Evolutionary conservation across 2,888 invertebrate species (phyloP).

Genomic region (Ichneumoninae sp.): DNA sequence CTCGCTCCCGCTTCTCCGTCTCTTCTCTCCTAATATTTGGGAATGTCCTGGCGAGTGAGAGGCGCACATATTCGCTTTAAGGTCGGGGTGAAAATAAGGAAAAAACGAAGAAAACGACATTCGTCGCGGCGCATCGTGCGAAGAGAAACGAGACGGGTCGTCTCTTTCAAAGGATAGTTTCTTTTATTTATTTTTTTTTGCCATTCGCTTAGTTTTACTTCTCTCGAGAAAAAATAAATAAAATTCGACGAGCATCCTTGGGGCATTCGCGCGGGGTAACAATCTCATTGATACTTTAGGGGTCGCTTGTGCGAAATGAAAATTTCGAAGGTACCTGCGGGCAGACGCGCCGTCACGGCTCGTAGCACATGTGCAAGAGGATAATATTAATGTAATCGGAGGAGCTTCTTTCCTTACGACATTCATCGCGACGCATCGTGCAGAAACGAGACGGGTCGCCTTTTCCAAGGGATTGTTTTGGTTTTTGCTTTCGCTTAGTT

Average conservation of each 20-base stretch:
- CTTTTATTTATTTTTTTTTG: not conserved
- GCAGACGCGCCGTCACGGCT: not conserved
- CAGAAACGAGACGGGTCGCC: slow-evolving; percentile 29
- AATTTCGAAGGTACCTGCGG: not conserved
- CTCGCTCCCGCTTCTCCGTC: slow-evolving; percentile 47
- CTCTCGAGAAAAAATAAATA: slow-evolving; percentile 4
- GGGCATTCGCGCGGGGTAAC: not conserved
- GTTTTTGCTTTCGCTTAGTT: not conserved
- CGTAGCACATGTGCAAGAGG: slow-evolving; percentile 2
- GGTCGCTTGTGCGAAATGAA: not conserved
- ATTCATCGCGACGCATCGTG: slow-evolving; percentile 54
- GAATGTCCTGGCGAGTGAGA: slow-evolving; percentile 66
- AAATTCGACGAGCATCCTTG: not conserved
- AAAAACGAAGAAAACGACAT: slow-evolving; percentile 50
- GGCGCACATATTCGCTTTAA: slow-evolving; percentile 58
- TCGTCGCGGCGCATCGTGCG: slow-evolving; percentile 53
- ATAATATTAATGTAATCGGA: slow-evolving; percentile 31
- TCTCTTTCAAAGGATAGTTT: not conserved
- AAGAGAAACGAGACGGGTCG: slow-evolving; percentile 33
- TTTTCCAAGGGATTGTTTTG: not conserved
- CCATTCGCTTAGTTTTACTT: not conserved
- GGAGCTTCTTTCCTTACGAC: slow-evolving; percentile 47
- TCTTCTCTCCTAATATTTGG: slow-evolving; percentile 76
- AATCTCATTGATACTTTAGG: slow-evolving; percentile 13
- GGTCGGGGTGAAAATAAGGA: slow-evolving; percentile 52